Evolutionary conservation across 2,888 invertebrate genomes (phyloP).

Genomic region (Phania funesta): DNA sequence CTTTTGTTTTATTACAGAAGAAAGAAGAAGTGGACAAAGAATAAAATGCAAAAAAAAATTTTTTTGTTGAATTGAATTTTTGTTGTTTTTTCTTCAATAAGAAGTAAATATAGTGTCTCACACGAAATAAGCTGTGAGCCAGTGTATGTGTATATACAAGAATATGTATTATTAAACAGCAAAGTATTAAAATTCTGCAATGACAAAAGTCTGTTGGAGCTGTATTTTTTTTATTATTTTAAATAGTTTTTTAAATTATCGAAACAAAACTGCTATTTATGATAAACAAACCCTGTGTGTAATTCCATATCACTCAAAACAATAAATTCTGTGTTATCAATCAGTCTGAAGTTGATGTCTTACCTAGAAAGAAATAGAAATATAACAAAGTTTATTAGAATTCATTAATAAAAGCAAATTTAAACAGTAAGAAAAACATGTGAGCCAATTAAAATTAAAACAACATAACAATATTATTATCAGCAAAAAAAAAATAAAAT

Average conservation of each 20-base stretch:
- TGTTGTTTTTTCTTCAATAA: too few relatives aligned
- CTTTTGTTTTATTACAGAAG: too few relatives aligned
- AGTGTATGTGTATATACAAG: too few relatives aligned
- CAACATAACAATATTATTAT: conserved; percentile 18
- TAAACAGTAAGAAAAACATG: conserved; percentile 42
- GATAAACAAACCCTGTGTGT: conserved; percentile 11
- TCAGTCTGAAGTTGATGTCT: conserved; percentile 64
- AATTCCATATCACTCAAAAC: not conserved
- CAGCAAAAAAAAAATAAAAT: conserved; percentile 14
- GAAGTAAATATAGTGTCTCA: too few relatives aligned
- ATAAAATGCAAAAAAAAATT: too few relatives aligned
- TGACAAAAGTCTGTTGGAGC: not conserved
- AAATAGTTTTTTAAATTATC: not conserved
- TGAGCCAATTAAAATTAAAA: conserved; percentile 42
- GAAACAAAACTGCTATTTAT: not conserved
- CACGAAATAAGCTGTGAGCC: too few relatives aligned
- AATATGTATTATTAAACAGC: too few relatives aligned
- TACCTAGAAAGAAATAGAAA: conserved; percentile 63
- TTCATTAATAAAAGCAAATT: conserved; percentile 34
- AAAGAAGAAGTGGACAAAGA: too few relatives aligned
- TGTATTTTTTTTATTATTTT: not conserved
- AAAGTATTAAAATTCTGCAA: too few relatives aligned
- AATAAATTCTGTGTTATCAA: conserved; percentile 8
- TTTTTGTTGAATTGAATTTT: too few relatives aligned
- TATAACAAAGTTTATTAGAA: conserved; percentile 14